Base-by-base conservation (phyloP, 2,797 vertebrate genomes). In the Myotis findleyi region DNA sequence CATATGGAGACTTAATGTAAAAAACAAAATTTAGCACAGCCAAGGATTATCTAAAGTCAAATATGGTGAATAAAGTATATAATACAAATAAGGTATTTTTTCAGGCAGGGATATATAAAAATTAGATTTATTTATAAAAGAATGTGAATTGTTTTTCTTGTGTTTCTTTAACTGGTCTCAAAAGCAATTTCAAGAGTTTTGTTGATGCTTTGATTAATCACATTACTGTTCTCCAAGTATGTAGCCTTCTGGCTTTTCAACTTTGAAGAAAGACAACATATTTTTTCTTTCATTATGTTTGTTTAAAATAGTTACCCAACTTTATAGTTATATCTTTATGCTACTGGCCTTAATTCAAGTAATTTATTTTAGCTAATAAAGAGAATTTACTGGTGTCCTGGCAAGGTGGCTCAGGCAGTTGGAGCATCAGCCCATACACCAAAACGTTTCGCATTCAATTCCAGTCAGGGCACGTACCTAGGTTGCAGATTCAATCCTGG, bases 151-250 rank as follows among this genome's bases (percentile, higher is more conserved):
- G 44, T 62, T 68, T 88, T 53, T 73, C 23, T 89, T 72, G 44
- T 62, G 62, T 88, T 53, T 73, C 18, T 88, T 94, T 85, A 89
- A 77, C 69, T 82, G 69, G 23, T 20, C 93, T 93, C 91, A 81
- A 88, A 94, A 55, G 25, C 30, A 55, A 21, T 73, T 68, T 44
- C 69, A 68, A 84, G 68, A 62, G 17, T 72, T 82, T 81, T 89
- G 7, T 49, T 64, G 21, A 64, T 73, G 62, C 18, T 47, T 75
- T 87, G 13, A 88, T 69, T 73, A 82, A 95, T 80, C 92, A 62
- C 25, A 73, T 85, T 55, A 68, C 87, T 91, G 3, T 82, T 86
- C 49, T 93, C 76, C 25, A 92, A 91, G 4, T 51, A 27, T 21
- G 30, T 53, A 64, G 38, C 57, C 59, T 92, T 68, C 44, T 51